These are phyloP conservation scores for Heteronetta atricapilla DNA, from an alignment of 2,113 vertebrate species.

Conservation along the genomic window DNA sequence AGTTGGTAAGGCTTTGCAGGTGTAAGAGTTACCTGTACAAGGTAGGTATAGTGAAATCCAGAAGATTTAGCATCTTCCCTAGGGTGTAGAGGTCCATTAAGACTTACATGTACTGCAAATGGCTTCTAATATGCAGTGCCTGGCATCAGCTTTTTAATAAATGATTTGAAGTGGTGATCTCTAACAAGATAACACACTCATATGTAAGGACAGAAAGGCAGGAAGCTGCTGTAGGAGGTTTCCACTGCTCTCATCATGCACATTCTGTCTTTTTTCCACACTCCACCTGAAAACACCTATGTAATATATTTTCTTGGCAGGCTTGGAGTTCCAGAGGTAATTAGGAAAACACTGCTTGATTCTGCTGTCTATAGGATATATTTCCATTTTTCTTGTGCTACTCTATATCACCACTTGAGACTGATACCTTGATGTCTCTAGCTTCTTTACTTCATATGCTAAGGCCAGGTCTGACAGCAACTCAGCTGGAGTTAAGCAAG, in stretches of 20 bases:
- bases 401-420: not conserved
- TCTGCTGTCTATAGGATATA: not conserved
- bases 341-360: not conserved
- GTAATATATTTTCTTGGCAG: not conserved
- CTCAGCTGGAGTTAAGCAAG: not conserved
- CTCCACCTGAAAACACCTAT: not conserved
- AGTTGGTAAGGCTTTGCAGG: not conserved
- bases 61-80: not conserved
- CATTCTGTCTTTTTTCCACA: not conserved
- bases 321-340: not conserved
- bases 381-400: not conserved
- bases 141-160: not conserved
- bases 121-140: not conserved
- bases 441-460: not conserved
- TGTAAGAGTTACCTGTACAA: not conserved
- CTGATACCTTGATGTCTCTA: not conserved
- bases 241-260: rapidly evolving
- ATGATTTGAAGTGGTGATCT: not conserved
- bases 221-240: not conserved
- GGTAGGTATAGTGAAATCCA: not conserved
- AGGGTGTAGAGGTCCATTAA: not conserved
- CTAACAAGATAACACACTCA: not conserved
- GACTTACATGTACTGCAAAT: not conserved
- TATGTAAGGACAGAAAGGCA: not conserved
- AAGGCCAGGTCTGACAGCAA: not conserved